Conservation (phyloP, 2,888 invertebrate species). For the Belgica antarctica region DNA sequence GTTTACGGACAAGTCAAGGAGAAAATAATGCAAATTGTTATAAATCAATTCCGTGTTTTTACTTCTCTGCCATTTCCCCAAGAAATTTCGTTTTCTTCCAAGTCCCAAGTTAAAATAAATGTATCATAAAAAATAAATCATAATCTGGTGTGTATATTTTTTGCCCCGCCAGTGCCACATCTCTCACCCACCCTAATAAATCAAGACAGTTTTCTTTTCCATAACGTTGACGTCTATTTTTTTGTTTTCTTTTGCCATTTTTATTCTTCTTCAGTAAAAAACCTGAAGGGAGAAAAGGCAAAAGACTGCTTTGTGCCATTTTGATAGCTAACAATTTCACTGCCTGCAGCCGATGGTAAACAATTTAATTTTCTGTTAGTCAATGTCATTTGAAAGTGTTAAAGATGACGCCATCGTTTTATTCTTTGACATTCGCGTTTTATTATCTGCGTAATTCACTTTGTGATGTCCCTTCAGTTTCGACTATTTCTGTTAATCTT, state of each 20-base stretch:
- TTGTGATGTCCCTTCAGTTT: not conserved
- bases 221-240: constrained; percentile 16
- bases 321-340: constrained; percentile 27
- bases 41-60: constrained; percentile 41
- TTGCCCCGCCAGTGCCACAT: constrained; percentile 29
- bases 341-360: constrained; percentile 41
- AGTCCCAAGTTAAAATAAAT: constrained; percentile 35
- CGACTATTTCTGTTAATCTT: too few relatives aligned
- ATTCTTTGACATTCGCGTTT: constrained; percentile 6
- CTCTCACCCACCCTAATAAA: constrained; percentile 42
- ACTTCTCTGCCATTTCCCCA: not conserved
- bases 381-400: constrained; percentile 44
- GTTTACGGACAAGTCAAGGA: not conserved
- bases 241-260: not conserved
- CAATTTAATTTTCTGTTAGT: constrained; percentile 42
- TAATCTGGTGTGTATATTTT: constrained; percentile 43
- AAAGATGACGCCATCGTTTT: not conserved
- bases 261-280: too few relatives aligned
- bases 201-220: constrained; percentile 42
- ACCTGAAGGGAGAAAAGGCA: not conserved
- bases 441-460: not conserved
- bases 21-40: constrained; percentile 42
- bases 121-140: constrained; percentile 44
- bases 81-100: not conserved
- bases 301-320: not conserved